Base-by-base conservation (phyloP, 2,797 vertebrate genomes). In the Aselliscus stoliczkanus region DNA sequence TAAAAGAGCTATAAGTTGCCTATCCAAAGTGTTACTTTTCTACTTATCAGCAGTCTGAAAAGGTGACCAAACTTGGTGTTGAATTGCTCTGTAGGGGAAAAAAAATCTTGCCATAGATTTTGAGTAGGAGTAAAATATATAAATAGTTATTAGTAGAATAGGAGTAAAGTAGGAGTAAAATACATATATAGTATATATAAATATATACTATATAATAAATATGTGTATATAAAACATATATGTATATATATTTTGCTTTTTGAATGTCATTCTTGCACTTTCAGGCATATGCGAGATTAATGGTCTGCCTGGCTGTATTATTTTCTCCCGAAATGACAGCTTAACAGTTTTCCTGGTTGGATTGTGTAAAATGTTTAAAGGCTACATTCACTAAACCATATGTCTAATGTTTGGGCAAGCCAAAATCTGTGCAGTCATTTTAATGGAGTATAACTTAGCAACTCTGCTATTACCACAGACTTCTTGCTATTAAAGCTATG, bases 381-480 rank as follows among this genome's bases (percentile, higher is more conserved):
- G 29, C 93, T 91, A 31, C 70, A 85, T 97, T 95, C 96, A 97
- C 95, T 96, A 93, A 98, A 98, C 95, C 96, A 97, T 94, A 95
- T 96, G 96, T 97, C 80, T 54, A 91, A 2, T 29, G 56, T 95
- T 97, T 85, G 34, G 88, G 94, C 94, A 94, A 94, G 95, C 96
- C 96, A 94, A 72, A 76, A 67, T 60, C 95, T 87, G 82, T 84
- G 56, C 73, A 72, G 4, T 94, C 72, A 79, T 96, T 95, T 95
- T 90, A 86, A 73, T 0, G 1, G 54, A 73, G 54, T 93, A n/a
- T 92, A 90, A 83, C 37, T 93, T 70, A 72, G 37, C 93, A 88
- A 83, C 25, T 90, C 47, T 76, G n/a, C 54, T 82, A 34, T 73
- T 72, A 70, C 23, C 31, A 62, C 50, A 76, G 85, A 20, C 85